These are phyloP conservation scores for Sterrhoptilus dennistouni DNA, from an alignment of 2,113 vertebrate species.

Conservation along the genomic window DNA sequence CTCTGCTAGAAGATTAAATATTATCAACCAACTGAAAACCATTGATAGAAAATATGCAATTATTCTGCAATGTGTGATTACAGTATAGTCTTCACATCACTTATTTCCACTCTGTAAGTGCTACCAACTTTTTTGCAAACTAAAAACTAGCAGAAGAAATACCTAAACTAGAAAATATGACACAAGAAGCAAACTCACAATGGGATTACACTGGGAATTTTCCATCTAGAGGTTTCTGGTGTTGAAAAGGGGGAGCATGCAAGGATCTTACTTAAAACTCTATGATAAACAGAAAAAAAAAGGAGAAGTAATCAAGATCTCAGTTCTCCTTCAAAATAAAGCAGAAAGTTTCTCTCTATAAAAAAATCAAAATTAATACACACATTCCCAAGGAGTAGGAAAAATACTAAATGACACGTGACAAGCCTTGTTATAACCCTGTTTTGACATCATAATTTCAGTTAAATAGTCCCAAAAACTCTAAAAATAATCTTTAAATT, in stretches of 20 bases:
- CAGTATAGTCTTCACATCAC: neutral
- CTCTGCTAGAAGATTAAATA: constrained; percentile 50
- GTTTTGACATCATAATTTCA: constrained; percentile 22
- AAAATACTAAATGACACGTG: neutral
- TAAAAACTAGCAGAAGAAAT: neutral
- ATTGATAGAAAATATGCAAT: constrained; percentile 41
- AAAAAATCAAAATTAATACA: neutral
- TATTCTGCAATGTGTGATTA: constrained; percentile 37
- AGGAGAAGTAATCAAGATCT: neutral
- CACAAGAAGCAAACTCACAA: neutral
- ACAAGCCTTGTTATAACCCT: neutral
- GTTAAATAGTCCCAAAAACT: neutral
- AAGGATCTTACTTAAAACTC: neutral
- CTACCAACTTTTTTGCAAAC: neutral
- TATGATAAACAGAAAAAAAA: neutral
- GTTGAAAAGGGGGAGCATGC: neutral
- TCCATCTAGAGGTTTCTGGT: neutral
- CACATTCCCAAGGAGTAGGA: neutral
- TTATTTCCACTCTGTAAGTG: neutral
- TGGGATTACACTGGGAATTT: neutral
- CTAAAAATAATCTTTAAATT: neutral
- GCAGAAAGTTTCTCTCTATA: neutral
- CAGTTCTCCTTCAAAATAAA: neutral
- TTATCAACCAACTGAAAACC: constrained; percentile 43
- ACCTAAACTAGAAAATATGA: neutral